Evolutionary conservation across 2,888 invertebrate genomes (phyloP), one percentile per base, ranked within the genome.

Genomic region (Chrysina gloriosa): DNA sequence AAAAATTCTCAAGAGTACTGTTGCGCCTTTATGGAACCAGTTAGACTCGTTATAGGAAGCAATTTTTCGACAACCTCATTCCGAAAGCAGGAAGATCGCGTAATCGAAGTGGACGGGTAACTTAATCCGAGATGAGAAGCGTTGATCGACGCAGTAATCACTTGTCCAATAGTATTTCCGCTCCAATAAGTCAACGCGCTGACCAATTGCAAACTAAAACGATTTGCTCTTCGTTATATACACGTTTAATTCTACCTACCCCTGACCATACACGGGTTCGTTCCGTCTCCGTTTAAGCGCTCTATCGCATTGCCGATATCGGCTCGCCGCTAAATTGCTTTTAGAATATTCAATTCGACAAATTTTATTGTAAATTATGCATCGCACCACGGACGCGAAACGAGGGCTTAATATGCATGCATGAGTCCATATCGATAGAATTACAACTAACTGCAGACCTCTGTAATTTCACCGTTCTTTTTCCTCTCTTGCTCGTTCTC

Each of bases 141-240:
- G 81, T 71, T 81, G 82, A 82, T 81, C 78, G 77, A 72, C 72
- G 71, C 75, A 74, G 80, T 82, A 82, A 82, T 82, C 81, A 79
- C 80, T 78, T 82, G 82, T 82, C 82, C 79, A 78, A 77, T 76
- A 74, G 74, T 76, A 78, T 82, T 81, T 77, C 75, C 74, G 71
- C 69, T 78, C 76, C 80, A 82, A 82, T 82, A 82, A 81, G 80
- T 82, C 81, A 82, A 65, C 76, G 73, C 72, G 68, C 71, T 67
- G 70, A 71, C 70, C 70, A 70, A 69, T 66, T 56, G 66, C 56
- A 42, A 58, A 58, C 58, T 42, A 39, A 58, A 58, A 58, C 58
- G 39, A 58, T 36, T 58, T 58, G 42, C 42, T 58, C 58, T 58
- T 39, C 39, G 39, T 27, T 39, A 42, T 58, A 58, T 25, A 42